Evolutionary conservation across 2,797 vertebrate genomes (phyloP).

Genomic region (Delichon dasypus): DNA sequence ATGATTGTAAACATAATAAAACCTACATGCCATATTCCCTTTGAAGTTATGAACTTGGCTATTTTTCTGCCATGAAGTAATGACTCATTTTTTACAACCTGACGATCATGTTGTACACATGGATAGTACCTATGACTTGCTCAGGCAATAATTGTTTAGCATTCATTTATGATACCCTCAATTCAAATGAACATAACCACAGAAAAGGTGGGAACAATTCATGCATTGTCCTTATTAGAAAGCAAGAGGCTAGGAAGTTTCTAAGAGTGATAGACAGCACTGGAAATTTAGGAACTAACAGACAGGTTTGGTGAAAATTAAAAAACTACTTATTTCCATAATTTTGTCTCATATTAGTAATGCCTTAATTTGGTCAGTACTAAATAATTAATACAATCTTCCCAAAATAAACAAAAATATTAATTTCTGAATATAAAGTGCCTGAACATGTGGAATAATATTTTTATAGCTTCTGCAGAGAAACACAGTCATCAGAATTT

Average conservation of each 20-base stretch:
- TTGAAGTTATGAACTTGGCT: background rate
- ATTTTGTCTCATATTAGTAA: background rate
- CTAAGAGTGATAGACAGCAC: background rate
- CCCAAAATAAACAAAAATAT: background rate
- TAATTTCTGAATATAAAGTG: background rate
- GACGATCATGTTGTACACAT: background rate
- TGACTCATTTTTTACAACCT: background rate
- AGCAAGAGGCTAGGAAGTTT: background rate
- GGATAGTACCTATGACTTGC: background rate
- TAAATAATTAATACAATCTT: background rate
- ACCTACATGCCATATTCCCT: background rate
- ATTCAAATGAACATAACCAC: background rate
- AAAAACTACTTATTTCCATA: background rate
- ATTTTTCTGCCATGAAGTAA: background rate
- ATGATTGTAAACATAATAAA: constrained; percentile 9
- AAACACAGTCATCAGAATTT: background rate
- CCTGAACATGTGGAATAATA: background rate
- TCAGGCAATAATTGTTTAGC: background rate
- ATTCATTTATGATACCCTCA: background rate
- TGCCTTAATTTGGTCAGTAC: background rate
- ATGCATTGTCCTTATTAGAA: background rate
- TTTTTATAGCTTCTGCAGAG: background rate
- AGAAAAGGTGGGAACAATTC: background rate
- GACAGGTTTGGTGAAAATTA: background rate
- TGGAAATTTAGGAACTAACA: background rate